Evolutionary conservation across 2,113 vertebrate genomes (phyloP).

Genomic region (Phalacrocorax pelagicus): DNA sequence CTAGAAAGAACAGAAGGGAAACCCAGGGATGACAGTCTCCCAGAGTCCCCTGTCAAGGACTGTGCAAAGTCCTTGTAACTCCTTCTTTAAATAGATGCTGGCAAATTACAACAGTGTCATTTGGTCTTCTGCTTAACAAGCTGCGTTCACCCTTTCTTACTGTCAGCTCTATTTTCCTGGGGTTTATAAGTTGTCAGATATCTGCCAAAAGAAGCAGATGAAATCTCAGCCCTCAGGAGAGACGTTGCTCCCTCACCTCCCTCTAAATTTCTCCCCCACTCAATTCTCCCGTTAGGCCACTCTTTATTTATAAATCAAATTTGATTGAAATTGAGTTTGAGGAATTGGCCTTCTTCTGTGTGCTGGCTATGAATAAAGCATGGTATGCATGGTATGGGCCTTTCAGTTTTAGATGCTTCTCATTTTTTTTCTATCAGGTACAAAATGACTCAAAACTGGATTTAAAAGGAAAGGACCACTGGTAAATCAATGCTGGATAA

Average conservation of each 20-base stretch:
- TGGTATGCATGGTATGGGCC: accelerated
- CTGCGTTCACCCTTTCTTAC: constrained; percentile 27
- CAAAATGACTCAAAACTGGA: background rate
- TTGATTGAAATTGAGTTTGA: constrained; percentile 21
- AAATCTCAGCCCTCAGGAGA: constrained; percentile 40
- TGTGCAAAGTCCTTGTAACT: constrained; percentile 17
- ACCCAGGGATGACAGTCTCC: background rate
- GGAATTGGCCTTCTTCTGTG: background rate
- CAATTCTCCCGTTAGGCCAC: background rate
- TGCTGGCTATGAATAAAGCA: constrained; percentile 28
- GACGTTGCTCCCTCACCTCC: background rate
- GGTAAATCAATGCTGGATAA: background rate
- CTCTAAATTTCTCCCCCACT: background rate
- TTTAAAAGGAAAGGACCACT: background rate
- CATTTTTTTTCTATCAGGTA: background rate
- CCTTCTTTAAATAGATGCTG: constrained; percentile 51
- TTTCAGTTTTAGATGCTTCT: background rate
- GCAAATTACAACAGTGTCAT: constrained; percentile 48
- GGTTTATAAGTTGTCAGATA: constrained; percentile 53
- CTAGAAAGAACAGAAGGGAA: constrained; percentile 1
- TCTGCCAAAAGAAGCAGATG: constrained; percentile 49
- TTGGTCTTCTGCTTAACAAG: constrained; percentile 56
- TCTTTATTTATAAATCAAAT: constrained; percentile 44
- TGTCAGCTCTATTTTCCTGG: constrained; percentile 27
- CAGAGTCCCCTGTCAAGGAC: constrained; percentile 21